phyloP scores from a whole-genome alignment of 2,888 invertebrate genomes.

The Pteria penguin region DNA sequence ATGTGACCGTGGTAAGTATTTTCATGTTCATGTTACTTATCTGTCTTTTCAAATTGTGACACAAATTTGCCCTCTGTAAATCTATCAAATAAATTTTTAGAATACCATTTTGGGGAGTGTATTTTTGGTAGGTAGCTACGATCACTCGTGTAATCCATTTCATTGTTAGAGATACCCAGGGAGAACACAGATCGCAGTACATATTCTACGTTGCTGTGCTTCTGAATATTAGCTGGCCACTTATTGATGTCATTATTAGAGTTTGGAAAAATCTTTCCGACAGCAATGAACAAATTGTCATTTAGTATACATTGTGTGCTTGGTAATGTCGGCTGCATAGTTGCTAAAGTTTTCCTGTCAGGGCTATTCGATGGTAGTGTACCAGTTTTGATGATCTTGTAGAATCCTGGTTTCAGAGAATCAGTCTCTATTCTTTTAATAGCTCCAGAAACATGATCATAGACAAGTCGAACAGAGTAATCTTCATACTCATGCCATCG shows the following conservation, averaged over 20 bases:
- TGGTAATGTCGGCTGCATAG: not conserved
- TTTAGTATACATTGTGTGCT: not conserved
- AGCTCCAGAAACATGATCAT: conserved; percentile 16
- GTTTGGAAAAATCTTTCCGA: not conserved
- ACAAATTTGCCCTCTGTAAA: no score
- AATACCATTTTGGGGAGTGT: conserved; percentile 15
- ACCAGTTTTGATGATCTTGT: conserved; percentile 13
- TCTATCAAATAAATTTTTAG: not conserved
- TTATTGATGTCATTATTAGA: not conserved
- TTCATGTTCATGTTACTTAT: no score
- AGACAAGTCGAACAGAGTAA: conserved; percentile 5
- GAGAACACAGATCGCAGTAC: not conserved
- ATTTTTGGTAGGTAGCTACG: conserved; percentile 13
- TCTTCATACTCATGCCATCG: conserved; percentile 25
- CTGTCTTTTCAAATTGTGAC: no score
- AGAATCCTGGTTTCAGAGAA: conserved; percentile 5
- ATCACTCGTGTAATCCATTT: not conserved
- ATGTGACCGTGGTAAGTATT: no score
- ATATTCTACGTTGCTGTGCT: conserved; percentile 11
- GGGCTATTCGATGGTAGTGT: no score
- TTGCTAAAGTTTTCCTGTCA: conserved; percentile 2
- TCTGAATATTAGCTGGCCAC: conserved; percentile 17
- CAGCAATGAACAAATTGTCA: conserved; percentile 4
- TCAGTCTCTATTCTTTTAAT: conserved; percentile 16
- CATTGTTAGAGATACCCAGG: not conserved